Evolutionary conservation across 2,797 vertebrate genomes (phyloP).

Genomic region (Lates japonicus): DNA sequence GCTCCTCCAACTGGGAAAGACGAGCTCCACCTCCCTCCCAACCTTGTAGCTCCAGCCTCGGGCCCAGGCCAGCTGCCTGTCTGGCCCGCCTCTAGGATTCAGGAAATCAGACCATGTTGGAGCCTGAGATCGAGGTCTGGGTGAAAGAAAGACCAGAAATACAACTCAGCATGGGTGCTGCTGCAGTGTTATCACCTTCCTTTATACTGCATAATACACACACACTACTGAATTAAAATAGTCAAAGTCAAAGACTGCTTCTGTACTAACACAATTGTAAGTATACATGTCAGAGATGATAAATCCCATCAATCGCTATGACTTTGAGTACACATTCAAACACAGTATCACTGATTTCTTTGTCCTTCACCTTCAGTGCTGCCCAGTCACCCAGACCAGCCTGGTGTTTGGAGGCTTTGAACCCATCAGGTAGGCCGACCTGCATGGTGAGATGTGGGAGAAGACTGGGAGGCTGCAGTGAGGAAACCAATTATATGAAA

Average conservation of each 20-base stretch:
- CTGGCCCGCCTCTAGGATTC: constrained; percentile 92
- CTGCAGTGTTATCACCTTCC: background rate
- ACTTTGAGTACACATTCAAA: constrained; percentile 51
- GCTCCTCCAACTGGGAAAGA: constrained; percentile 89
- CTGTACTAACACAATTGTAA: background rate
- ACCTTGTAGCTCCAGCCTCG: constrained; percentile 85
- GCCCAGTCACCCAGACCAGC: constrained; percentile 42
- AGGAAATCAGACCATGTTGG: constrained; percentile 92
- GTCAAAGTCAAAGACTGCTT: background rate
- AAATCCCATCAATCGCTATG: constrained; percentile 8
- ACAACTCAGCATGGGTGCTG: constrained; percentile 25
- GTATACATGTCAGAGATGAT: background rate
- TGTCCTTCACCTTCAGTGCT: constrained; percentile 70
- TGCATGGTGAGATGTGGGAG: constrained; percentile 61
- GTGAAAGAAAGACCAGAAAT: constrained; percentile 44
- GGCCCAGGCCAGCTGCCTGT: constrained; percentile 89
- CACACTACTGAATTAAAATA: background rate
- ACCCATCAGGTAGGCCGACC: constrained; percentile 79
- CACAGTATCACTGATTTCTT: constrained; percentile 50
- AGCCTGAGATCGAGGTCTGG: constrained; percentile 89
- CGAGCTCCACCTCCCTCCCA: constrained; percentile 89
- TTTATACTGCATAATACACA: constrained; percentile 16
- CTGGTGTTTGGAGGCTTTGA: constrained; percentile 80
- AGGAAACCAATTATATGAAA: constrained; percentile 82
- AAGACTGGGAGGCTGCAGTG: constrained; percentile 71